These are phyloP conservation scores for Microctenopoma steveboyesi DNA, from an alignment of 2,797 vertebrate species.

Conservation along the genomic window DNA sequence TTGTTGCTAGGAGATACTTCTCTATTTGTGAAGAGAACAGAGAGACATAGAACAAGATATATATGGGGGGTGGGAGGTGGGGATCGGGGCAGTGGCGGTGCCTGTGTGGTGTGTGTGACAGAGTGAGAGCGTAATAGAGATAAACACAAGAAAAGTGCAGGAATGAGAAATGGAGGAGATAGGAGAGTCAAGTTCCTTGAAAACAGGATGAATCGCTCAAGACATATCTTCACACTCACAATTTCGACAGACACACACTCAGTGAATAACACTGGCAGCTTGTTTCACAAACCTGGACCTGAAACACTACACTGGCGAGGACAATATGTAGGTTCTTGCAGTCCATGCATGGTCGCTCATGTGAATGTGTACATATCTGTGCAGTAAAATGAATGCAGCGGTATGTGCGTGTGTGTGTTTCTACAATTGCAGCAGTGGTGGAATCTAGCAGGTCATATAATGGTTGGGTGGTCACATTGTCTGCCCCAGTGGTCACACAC, in stretches of 20 bases:
- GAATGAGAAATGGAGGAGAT: conserved; percentile 43
- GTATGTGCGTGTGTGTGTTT: conserved; percentile 15
- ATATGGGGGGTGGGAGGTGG: background rate
- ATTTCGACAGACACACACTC: background rate
- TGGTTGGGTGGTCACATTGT: conserved; percentile 73
- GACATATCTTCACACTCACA: conserved; percentile 7
- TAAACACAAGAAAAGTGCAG: conserved; percentile 36
- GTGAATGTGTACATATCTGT: conserved; percentile 49
- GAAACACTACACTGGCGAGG: conserved; percentile 16
- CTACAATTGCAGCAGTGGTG: conserved; percentile 32
- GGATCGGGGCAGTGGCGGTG: background rate
- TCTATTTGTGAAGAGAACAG: conserved; percentile 65
- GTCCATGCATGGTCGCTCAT: conserved; percentile 41
- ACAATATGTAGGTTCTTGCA: conserved; percentile 41
- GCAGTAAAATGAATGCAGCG: conserved; percentile 4
- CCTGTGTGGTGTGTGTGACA: background rate
- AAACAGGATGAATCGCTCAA: conserved; percentile 34
- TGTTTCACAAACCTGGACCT: conserved; percentile 22
- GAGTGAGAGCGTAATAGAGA: background rate
- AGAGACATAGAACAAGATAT: conserved; percentile 45
- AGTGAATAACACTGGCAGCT: background rate
- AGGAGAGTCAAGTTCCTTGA: conserved; percentile 47
- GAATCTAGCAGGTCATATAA: conserved; percentile 73
- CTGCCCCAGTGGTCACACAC: conserved; percentile 62
- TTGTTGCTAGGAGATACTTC: conserved; percentile 77